Evolutionary conservation across 2,113 vertebrate genomes (phyloP), one percentile per base, ranked within the genome.

Genomic region (Polyodon spathula): DNA sequence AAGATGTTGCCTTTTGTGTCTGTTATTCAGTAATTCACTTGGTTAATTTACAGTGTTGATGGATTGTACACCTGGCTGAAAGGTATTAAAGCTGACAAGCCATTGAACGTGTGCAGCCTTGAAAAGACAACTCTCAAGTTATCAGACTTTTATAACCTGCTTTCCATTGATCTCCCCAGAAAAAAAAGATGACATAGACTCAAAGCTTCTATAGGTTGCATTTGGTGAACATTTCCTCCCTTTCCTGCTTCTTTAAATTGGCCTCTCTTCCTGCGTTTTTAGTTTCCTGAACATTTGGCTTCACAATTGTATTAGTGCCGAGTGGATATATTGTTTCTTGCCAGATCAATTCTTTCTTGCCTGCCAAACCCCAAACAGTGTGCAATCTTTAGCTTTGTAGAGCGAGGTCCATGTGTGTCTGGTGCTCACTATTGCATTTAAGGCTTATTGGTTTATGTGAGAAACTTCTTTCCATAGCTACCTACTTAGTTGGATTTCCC

Each of bases 211-310:
- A n/a, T n/a, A n/a, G 43, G 7, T 12, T 44, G 43, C 12, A 44
- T 44, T 44, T 44, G 7, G 7, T 44, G 43, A 44, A 44, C 43
- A 44, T 44, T 44, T 44, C 43, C 43, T n/a, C 43, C 6, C 27
- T 41, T 9, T 42, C 15, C 6, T 41, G 39, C 43, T 58, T 58
- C 43, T 62, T 9, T 40, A n/a, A n/a, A n/a, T n/a, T n/a, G 39
- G 38, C 17, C 46, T 60, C 27, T 56, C 54, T 51, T 46, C 53
- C 39, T 59, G 52, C 42, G 38, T 12, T 56, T 65, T 63, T 54
- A 64, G 61, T 67, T 62, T 65, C 68, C 62, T 63, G 70, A 64
- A 62, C 70, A 68, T 73, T 74, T 60, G 68, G 68, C 66, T 69
- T 64, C 66, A 56, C 66, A 66, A 58, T 68, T 69, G 65, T 69